A percentile compares a stretch with the other conserved stretches of the same genome.
phyloP scores from a whole-genome alignment of 2,797 vertebrate species.

The Bucorvus abyssinicus region DNA sequence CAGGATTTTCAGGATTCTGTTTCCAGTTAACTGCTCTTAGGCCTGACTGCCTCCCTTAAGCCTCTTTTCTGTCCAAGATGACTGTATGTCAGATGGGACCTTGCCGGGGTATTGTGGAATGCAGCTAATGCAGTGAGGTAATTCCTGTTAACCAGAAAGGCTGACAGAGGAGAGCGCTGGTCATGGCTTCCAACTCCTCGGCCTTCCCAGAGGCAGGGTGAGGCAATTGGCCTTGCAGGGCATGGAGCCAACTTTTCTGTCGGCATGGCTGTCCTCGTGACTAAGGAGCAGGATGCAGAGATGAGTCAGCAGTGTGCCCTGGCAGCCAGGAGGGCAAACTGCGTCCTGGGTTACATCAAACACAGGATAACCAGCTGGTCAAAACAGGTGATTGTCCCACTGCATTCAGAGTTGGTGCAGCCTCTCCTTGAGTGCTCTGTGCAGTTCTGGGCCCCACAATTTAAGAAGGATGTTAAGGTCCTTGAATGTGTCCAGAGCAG shows the following conservation, averaged over 20 bases:
- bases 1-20: background rate
- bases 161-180: background rate
- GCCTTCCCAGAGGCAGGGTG: background rate
- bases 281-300: background rate
- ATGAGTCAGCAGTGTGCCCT: no score
- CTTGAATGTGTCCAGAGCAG: background rate
- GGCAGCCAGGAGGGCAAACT: background rate
- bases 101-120: background rate
- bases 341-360: no score
- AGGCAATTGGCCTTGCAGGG: background rate
- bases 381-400: background rate
- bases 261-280: background rate
- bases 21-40: background rate
- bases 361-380: background rate
- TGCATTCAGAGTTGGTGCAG: fast-evolving
- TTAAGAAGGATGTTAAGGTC: no score
- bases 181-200: background rate
- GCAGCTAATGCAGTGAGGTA: fast-evolving
- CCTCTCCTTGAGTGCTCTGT: background rate
- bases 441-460: background rate
- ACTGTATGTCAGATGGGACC: background rate
- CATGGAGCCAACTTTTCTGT: background rate
- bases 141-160: background rate
- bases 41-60: background rate
- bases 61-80: background rate